Conservation (phyloP, 2,797 vertebrate genomes). For the Hoplostethus atlanticus region DNA sequence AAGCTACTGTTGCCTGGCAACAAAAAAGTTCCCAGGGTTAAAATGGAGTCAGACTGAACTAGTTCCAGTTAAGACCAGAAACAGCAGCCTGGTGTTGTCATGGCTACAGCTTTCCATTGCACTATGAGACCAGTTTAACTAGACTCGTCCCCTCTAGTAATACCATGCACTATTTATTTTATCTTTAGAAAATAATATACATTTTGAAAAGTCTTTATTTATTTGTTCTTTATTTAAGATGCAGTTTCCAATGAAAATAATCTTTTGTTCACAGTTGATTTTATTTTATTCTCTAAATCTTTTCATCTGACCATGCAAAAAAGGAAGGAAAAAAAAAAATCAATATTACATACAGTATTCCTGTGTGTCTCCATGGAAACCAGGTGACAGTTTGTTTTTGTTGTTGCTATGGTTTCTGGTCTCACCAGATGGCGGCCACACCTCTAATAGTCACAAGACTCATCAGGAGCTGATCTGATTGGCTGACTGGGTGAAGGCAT, state of each 20-base stretch:
- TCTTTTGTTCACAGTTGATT: too few species aligned
- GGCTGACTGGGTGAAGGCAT: slow-evolving; percentile 17
- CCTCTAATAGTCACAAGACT: slow-evolving; percentile 42
- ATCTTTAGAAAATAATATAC: slow-evolving; percentile 92
- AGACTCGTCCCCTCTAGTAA: slow-evolving; percentile 49
- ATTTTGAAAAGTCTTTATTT: slow-evolving; percentile 77
- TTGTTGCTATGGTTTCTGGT: slow-evolving; percentile 17
- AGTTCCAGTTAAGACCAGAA: too few species aligned
- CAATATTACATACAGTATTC: slow-evolving; percentile 33
- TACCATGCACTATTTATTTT: slow-evolving; percentile 94
- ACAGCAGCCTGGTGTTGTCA: slow-evolving; percentile 22
- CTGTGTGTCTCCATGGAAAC: slow-evolving; percentile 48
- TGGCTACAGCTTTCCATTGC: too few species aligned
- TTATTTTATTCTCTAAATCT: slow-evolving; percentile 26
- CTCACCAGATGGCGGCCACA: slow-evolving; percentile 3
- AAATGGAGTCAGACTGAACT: too few species aligned
- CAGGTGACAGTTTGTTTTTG: slow-evolving; percentile 15
- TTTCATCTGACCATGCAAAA: slow-evolving; percentile 60
- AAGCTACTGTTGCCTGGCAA: too few species aligned
- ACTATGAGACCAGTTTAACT: slow-evolving; percentile 77
- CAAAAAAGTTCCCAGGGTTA: too few species aligned
- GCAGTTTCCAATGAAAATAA: too few species aligned
- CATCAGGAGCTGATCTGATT: slow-evolving; percentile 55
- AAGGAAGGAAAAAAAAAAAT: slow-evolving; percentile 27
- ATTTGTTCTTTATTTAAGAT: slow-evolving; percentile 61